phyloP scores from a whole-genome alignment of 2,113 vertebrate genomes.

The Aphelocoma coerulescens region DNA sequence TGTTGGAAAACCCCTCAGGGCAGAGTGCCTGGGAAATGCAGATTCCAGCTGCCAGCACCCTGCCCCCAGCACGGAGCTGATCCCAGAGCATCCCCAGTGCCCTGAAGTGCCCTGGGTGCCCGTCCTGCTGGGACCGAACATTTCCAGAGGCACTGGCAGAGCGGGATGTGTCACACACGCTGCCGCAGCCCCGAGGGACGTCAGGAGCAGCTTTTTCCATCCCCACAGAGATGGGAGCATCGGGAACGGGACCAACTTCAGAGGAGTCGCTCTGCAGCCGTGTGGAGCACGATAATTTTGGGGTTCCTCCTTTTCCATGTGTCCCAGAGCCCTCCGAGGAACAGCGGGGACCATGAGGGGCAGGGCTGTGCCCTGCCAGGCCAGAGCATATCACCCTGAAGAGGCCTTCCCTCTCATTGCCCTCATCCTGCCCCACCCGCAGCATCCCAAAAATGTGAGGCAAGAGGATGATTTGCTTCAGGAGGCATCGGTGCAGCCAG shows the following conservation, averaged over 20 bases:
- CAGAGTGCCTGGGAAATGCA: neutral
- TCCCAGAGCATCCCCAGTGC: neutral
- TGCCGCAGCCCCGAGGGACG: neutral
- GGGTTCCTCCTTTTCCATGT: neutral
- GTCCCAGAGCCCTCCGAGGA: neutral
- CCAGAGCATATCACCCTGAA: neutral
- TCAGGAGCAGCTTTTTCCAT: neutral
- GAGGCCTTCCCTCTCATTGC: neutral
- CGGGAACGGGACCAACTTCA: neutral
- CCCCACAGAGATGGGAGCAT: neutral
- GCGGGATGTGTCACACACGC: neutral
- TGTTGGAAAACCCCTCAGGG: neutral
- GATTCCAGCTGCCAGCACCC: neutral
- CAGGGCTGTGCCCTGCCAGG: neutral
- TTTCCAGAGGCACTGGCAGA: neutral
- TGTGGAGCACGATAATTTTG: rapidly evolving
- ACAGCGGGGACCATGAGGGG: rapidly evolving
- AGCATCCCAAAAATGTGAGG: neutral
- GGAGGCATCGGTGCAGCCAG: neutral
- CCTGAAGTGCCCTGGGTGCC: neutral
- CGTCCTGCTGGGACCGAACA: neutral
- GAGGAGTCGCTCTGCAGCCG: rapidly evolving
- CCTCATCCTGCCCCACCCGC: neutral
- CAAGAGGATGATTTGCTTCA: neutral
- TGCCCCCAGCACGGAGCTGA: neutral